Evolutionary conservation across 2,797 vertebrate genomes (phyloP).

Genomic region (Kryptopterus vitreolus): DNA sequence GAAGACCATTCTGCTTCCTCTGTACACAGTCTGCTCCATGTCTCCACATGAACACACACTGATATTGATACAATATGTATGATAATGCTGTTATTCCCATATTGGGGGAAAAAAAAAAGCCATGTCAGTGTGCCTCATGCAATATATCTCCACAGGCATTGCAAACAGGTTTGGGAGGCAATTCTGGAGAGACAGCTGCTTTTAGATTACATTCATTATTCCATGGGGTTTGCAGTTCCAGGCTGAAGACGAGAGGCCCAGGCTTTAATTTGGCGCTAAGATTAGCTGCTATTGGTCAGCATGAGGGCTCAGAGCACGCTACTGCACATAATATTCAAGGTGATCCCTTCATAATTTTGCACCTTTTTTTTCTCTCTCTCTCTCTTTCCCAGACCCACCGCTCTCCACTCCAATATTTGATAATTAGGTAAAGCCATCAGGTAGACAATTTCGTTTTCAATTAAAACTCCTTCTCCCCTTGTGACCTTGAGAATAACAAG

Average conservation of each 20-base stretch:
- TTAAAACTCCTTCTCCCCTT: conserved; percentile 69
- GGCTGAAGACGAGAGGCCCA: conserved; percentile 55
- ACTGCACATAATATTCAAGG: conserved; percentile 55
- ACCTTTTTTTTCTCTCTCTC: conserved; percentile 62
- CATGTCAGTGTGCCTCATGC: conserved; percentile 66
- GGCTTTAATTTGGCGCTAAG: conserved; percentile 51
- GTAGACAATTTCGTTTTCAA: conserved; percentile 79
- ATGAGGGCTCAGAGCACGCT: conserved; percentile 41
- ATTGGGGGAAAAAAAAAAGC: conserved; percentile 56
- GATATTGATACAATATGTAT: conserved; percentile 69
- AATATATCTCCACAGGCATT: conserved; percentile 68
- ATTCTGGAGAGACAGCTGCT: conserved; percentile 61
- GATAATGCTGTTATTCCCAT: conserved; percentile 69
- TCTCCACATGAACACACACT: conserved; percentile 52
- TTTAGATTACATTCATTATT: conserved; percentile 58
- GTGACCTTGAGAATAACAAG: conserved; percentile 70
- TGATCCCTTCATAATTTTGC: conserved; percentile 67
- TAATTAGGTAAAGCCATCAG: conserved; percentile 81
- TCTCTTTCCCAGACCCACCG: conserved; percentile 59
- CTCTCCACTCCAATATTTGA: conserved; percentile 69
- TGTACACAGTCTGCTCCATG: conserved; percentile 35
- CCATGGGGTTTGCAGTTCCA: conserved; percentile 61
- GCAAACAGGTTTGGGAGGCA: conserved; percentile 27
- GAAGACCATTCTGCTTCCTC: conserved; percentile 41
- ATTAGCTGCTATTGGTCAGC: conserved; percentile 57